These are phyloP conservation scores for Siphonodentalium dalli DNA, from an alignment of 2,888 invertebrate species.

Conservation along the genomic window DNA sequence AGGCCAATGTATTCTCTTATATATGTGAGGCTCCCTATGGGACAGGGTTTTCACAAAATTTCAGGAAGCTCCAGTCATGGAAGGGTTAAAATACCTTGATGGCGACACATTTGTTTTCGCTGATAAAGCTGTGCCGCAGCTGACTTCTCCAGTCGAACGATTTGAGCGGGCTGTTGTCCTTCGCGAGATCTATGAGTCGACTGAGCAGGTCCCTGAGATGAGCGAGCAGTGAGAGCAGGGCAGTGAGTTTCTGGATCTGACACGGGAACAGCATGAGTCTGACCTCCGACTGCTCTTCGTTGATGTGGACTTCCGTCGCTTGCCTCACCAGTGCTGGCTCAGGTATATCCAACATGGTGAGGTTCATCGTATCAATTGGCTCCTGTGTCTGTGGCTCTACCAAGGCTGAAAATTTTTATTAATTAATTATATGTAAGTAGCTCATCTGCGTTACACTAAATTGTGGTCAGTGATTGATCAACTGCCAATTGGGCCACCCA, in stretches of 20 bases:
- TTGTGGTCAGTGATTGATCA: no score
- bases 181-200: slow-evolving; percentile 34
- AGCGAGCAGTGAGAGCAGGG: slow-evolving; percentile 50
- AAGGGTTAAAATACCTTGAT: slow-evolving; percentile 52
- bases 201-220: slow-evolving; percentile 49
- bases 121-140: slow-evolving; percentile 42
- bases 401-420: slow-evolving; percentile 36
- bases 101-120: slow-evolving; percentile 37
- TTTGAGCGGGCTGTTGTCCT: slow-evolving; percentile 30
- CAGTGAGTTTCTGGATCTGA: slow-evolving; percentile 58
- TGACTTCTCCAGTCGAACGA: slow-evolving; percentile 56
- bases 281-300: slow-evolving; percentile 33
- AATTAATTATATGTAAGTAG: no score
- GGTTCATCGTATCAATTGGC: slow-evolving; percentile 58
- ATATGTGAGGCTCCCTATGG: no score
- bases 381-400: slow-evolving; percentile 45
- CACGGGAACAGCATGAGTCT: slow-evolving; percentile 56
- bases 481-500: no score
- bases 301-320: slow-evolving; percentile 26
- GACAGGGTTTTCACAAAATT: no score
- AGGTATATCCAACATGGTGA: slow-evolving; percentile 31
- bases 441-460: no score
- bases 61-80: no score
- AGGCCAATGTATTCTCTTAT: no score
- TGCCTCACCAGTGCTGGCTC: slow-evolving; percentile 31